Base-by-base conservation (phyloP, 2,888 invertebrate genomes). In the Drosophila ochracea region DNA sequence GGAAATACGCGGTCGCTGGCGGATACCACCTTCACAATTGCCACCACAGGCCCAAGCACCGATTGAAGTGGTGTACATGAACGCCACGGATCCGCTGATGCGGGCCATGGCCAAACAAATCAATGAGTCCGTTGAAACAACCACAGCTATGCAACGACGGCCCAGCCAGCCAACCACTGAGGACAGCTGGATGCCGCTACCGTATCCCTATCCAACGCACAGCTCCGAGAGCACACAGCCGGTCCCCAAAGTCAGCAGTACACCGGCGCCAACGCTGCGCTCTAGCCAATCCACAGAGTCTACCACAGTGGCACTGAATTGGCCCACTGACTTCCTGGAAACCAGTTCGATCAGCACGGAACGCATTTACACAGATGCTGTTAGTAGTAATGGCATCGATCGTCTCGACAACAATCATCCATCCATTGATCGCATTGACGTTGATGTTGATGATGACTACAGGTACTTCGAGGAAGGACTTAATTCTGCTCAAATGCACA, bases 251-350 rank as follows among this genome's bases (percentile, higher is more conserved):
- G 13, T 47, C 1, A 64, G 35, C 21, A 80, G 76, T 19, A 60
- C 76, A 5, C 59, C 71, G 41, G 60, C 66, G 11, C 59, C 78
- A 9, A 75, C 72, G 13, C 41, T 58, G 3, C 41, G 68, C 6
- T 57, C 78, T 33, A 76, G 70, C 2, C 73, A 33, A 4, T 55
- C 64, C 47, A 76, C 70, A 9, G 78, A 84, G 50, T 67, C 83
- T 49, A 71, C 80, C 3, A 72, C 80, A 4, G 62, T 76, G 6
- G 54, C 76, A 2, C 80, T 88, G 21, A 87, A 80, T 60, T 92
- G 91, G 92, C 91, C 92, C 31, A 84, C 89, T 1, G 92, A 91
- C 53, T 92, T 91, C 52, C 65, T 90, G 7, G 83, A 82, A 0
- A 72, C 63, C 10, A 31, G 64, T 6, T 50, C 82, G 1, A 78